phyloP scores from a whole-genome alignment of 1,140 invertebrate genomes.

The Pogonus chalceus region DNA sequence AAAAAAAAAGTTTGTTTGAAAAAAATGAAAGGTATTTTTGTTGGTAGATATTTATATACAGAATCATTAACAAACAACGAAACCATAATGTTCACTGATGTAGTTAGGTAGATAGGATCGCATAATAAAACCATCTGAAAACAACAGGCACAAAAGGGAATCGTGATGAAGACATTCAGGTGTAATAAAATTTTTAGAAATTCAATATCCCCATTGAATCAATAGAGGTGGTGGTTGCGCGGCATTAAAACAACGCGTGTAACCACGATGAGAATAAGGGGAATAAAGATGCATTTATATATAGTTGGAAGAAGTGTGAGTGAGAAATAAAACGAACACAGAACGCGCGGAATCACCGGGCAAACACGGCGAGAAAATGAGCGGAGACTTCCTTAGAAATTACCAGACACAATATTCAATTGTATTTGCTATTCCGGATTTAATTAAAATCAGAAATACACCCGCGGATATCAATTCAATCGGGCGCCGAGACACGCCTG shows the following conservation, averaged over 20 bases:
- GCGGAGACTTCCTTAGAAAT: neutral
- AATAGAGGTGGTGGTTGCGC: neutral
- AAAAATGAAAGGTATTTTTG: too few species aligned
- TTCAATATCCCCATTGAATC: neutral
- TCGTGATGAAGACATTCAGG: neutral
- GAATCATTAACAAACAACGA: too few species aligned
- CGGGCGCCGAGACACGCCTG: neutral
- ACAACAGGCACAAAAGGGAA: neutral
- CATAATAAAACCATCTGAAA: neutral
- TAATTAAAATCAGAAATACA: slow-evolving; percentile 8
- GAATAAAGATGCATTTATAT: neutral
- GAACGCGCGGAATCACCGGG: neutral
- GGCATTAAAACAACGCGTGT: neutral
- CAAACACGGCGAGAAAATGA: neutral
- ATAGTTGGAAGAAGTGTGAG: neutral
- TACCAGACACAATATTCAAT: slow-evolving; percentile 7
- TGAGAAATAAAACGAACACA: neutral
- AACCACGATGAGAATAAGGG: neutral
- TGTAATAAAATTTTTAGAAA: neutral
- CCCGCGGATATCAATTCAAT: neutral
- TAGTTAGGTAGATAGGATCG: too few species aligned
- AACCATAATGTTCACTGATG: too few species aligned
- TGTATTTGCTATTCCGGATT: slow-evolving; percentile 5
- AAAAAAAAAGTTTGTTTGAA: too few species aligned
- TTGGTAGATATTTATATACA: too few species aligned